Base-by-base conservation (phyloP, 2,797 vertebrate genomes). In the Pteropus rufus region DNA sequence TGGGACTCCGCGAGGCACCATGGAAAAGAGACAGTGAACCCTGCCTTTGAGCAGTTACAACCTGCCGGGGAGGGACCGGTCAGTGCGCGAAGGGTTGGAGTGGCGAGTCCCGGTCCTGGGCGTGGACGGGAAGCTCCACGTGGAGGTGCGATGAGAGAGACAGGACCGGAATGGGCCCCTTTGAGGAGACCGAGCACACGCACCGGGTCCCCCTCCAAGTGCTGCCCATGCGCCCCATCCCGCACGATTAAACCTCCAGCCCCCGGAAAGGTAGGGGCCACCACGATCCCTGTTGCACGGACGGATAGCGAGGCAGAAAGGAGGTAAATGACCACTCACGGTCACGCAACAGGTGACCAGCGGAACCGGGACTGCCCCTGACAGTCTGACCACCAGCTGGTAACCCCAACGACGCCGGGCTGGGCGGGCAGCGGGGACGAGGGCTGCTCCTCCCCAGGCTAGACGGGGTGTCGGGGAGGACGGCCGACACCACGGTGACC, bases 161-260 rank as follows among this genome's bases (percentile, higher is more conserved):
- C 1, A 0, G 19, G 16, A 4, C 26, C 0, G 29, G 24, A 73
- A 10, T 0, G 2, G 69, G 70, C 7, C 65, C 8, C 56, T 80
- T 80, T 0, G 0, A 4, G 2, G 0, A 41, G 3, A 0, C 49
- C 3, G 24, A 18, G 58, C 2, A 3, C 1, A 0, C 1, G n/a
- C 0, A 16, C 15, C 3, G 62, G 7, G 26, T 3, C 14, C n/a
- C 0, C 0, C 34, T 18, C 39, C 29, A 34, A n/a, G 24, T 15
- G 7, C 7, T 4, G 23, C 4, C 7, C 44, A 3, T 2, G 1
- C 12, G 7, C 70, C 31, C 44, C 2, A 0, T 26, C 24, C 19
- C 0, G 0, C 8, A 1, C 0, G 11, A 31, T 31, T 14, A 19
- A 19, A n/a, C 23, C 31, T 49, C 29, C 83, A 60, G 5, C 10